phyloP scores from a whole-genome alignment of 2,113 vertebrate species.

The Clarias macrocephalus region DNA sequence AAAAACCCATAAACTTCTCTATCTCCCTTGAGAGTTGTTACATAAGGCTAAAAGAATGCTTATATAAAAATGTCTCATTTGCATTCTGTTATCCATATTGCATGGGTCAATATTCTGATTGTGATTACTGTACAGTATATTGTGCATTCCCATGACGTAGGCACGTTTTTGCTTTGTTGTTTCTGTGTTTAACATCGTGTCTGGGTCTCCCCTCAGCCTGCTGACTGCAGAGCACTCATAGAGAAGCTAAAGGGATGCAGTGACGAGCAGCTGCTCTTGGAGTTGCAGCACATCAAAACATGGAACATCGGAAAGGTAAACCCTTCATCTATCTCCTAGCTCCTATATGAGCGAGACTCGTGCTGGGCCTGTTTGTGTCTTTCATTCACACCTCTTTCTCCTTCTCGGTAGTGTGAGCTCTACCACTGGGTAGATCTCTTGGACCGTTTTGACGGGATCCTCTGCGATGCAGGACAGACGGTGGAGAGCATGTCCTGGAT shows the following conservation, averaged over 20 bases:
- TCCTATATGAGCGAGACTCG: neutral
- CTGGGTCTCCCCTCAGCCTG: constrained; percentile 74
- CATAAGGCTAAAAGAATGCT: neutral
- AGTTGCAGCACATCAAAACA: constrained; percentile 95
- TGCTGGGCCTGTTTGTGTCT: no score
- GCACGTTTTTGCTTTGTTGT: neutral
- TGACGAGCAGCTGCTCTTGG: constrained; percentile 88
- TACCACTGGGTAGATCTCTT: constrained; percentile 97
- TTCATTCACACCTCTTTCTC: neutral
- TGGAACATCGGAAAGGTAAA: constrained; percentile 95
- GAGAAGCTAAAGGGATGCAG: constrained; percentile 91
- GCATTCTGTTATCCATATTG: neutral
- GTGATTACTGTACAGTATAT: neutral
- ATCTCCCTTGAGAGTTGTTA: neutral
- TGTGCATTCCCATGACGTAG: neutral
- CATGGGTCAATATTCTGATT: neutral
- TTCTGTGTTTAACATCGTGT: neutral
- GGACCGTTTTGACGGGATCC: constrained; percentile 93
- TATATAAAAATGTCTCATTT: neutral
- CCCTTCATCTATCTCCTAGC: no score
- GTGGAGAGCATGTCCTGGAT: constrained; percentile 96
- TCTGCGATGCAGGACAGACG: constrained; percentile 91
- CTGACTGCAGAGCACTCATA: constrained; percentile 92
- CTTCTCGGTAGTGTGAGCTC: constrained; percentile 83
- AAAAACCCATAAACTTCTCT: neutral